Base-by-base conservation (phyloP, 2,888 invertebrate species). In the Eristalis tenax region DNA sequence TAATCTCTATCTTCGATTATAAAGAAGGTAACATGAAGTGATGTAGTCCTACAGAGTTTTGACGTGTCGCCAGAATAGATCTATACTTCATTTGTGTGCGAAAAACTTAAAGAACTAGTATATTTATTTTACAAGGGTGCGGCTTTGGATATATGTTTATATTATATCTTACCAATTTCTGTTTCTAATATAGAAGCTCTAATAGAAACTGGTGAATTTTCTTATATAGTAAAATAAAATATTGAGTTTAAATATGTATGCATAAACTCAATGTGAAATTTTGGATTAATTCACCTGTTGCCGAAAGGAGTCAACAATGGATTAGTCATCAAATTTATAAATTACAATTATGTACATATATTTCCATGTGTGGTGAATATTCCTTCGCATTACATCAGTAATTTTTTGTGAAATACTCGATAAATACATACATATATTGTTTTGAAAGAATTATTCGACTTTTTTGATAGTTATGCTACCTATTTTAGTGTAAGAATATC, bases 61-160 rank as follows among this genome's bases (percentile, higher is more conserved):
- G 73, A 83, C 86, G 83, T 78, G 82, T 78, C 43, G 82, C 50
- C 35, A 35, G 78, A 79, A 78, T 65, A 75, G 63, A 75, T 78
- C 43, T 70, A 22, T 22, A 59, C 35, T 40, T 43, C 32, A 71
- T 65, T 65, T 82, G 74, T 82, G 66, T 83, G 83, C 66, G 35
- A 85, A 82, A n/a, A 68, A 76, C 59, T 59, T 71, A 68, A 81
- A 18, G 18, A 56, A 61, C 56, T 75, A 40, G 32, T 63, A 35
- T 73, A 69, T 78, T 83, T 66, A 10, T 75, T 75, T 40, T 38
- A 50, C 43, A 40, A 78, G 86, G 86, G 86, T 86, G 86, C 83
- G 86, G 86, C 74, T 79, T 74, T 65, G 15, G 63, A 69, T 28
- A 68, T 57, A 15, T 28, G 59, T 28, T 22, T 61, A 22, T 61